Base-by-base conservation (phyloP, 2,113 vertebrate species). In the Desmodus rotundus region DNA sequence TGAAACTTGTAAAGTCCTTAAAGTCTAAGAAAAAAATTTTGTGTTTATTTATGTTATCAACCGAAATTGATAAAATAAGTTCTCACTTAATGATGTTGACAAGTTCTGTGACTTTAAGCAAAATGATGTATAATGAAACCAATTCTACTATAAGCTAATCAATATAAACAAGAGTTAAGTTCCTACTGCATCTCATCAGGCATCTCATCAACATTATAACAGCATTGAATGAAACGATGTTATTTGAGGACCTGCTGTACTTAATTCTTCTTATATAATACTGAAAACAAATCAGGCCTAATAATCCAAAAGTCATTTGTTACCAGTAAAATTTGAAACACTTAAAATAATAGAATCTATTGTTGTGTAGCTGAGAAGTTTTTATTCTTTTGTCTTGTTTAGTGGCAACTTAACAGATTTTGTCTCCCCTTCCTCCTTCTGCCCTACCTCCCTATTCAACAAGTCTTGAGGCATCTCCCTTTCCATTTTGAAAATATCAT, bases 291-390 rank as follows among this genome's bases (percentile, higher is more conserved):
- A 74, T 56, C 31, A 68, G 47, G 17, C 41, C 41, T 68, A 63
- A n/a, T 89, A 73, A 94, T 92, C 45, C 61, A 65, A 28, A 96
- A 89, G 16, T 68, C 1, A 65, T 33, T 92, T 89, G 28, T 89
- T 81, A 54, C 45, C 41, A 68, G 76, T 89, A 92, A 77, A 87
- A 47, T 68, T 89, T 89, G 58, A 89, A 95, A 80, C 36, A 77
- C 80, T 86, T 89, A 20, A 95, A 81, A 17, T 80, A 86, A 68
- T 52, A 36, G 24, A 58, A 68, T 63, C 19, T 76, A 19, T 96
- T 93, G 4, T 68, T 76, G 8, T 68, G 11, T 63, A 38, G 41
- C 8, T 70, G 73, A 78, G 8, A 54, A 82, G 61, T 87, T 61
- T 92, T 82, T 89, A 89, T 89, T 63, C 22, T 61, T 74, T 87